Conservation (phyloP, 2,113 vertebrate species). For the Saguinus midas region DNA sequence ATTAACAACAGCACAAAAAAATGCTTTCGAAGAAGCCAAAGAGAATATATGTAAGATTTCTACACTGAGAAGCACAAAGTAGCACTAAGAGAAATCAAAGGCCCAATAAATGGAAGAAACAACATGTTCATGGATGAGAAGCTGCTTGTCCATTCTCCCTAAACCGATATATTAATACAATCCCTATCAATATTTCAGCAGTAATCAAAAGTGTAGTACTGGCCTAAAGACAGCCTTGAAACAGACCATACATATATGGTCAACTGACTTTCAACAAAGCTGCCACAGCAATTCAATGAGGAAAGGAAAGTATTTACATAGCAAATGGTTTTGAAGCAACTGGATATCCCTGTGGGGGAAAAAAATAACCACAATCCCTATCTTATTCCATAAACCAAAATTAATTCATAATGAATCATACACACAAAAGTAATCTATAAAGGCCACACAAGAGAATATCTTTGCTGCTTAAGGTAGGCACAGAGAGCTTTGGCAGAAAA, state of each 20-base stretch:
- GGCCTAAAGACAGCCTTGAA: not conserved
- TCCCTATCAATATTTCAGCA: not conserved
- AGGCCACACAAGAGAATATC: not conserved
- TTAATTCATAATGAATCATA: constrained; percentile 9
- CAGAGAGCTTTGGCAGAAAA: not conserved
- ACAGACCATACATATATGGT: not conserved
- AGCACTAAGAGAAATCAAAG: not conserved
- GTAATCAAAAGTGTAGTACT: not conserved
- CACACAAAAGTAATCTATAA: not conserved
- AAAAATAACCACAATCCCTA: not conserved
- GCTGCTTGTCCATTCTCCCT: not conserved
- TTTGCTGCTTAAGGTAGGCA: not conserved
- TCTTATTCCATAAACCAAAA: not conserved
- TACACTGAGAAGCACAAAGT: not conserved
- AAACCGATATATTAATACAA: not conserved
- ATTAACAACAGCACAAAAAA: not conserved
- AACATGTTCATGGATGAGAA: not conserved
- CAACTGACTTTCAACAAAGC: not conserved
- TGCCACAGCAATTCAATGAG: not conserved
- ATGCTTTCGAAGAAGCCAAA: not conserved
- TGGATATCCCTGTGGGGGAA: not conserved
- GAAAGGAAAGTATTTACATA: not conserved
- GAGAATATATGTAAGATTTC: not conserved
- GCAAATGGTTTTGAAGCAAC: not conserved
- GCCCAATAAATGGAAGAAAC: not conserved